Evolutionary conservation across 1,140 invertebrate species (phyloP).

Genomic region (Aradophagus sp.): DNA sequence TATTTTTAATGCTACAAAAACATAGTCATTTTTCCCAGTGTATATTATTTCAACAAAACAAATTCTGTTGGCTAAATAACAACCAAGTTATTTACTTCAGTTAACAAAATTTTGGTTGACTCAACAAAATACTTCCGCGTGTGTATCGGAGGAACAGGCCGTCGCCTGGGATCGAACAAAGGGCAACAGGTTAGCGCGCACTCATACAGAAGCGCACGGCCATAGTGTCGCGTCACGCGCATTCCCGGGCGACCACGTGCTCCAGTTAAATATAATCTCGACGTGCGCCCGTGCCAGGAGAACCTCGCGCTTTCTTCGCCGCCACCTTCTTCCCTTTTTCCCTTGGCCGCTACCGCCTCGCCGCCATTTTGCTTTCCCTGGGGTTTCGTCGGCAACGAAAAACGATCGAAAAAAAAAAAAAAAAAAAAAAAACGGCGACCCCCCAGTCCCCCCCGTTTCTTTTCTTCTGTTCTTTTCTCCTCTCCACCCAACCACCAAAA

Average conservation of each 20-base stretch:
- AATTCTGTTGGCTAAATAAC: too few relatives aligned
- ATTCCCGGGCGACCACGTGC: conserved; percentile 55
- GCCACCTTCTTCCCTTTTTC: conserved; percentile 2
- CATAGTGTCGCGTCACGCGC: conserved; percentile 51
- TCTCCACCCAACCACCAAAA: too few relatives aligned
- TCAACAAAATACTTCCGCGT: too few relatives aligned
- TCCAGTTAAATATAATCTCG: conserved; percentile 55
- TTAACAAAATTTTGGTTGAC: too few relatives aligned
- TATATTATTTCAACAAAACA: too few relatives aligned
- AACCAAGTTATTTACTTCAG: too few relatives aligned
- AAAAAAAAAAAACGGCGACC: too few relatives aligned
- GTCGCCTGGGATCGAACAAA: conserved; percentile 38
- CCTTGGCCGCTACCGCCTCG: conserved; percentile 11
- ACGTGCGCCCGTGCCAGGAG: conserved; percentile 45
- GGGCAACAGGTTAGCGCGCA: conserved; percentile 52
- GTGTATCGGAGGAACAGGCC: conserved; percentile 44
- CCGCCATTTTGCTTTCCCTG: conserved; percentile 24
- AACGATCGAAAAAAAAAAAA: conserved; percentile 21
- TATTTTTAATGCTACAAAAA: too few relatives aligned
- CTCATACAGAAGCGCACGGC: conserved; percentile 43
- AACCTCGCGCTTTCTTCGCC: conserved; percentile 27
- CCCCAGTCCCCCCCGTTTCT: too few relatives aligned
- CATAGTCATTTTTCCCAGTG: too few relatives aligned
- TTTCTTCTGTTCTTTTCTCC: too few relatives aligned
- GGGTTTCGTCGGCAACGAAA: conserved; percentile 19